These are phyloP conservation scores for Clarias macrocephalus DNA, from an alignment of 2,113 vertebrate genomes.

Conservation along the genomic window DNA sequence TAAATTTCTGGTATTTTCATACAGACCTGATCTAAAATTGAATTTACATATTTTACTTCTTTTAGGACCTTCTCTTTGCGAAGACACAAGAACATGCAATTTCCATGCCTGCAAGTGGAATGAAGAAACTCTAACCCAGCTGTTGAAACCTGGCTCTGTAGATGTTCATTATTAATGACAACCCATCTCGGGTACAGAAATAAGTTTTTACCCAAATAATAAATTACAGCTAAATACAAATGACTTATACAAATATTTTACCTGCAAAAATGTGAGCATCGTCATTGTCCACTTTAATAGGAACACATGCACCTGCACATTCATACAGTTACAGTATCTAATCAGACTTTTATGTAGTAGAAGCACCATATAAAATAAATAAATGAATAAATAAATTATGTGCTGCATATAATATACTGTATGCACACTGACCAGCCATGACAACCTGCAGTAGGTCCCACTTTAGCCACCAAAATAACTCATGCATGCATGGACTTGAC, in stretches of 20 bases:
- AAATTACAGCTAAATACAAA: background rate
- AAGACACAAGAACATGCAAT: background rate
- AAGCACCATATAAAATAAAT: no score
- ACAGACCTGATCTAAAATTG: background rate
- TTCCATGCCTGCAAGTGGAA: background rate
- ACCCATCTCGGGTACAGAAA: background rate
- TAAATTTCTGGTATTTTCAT: background rate
- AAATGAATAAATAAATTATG: no score
- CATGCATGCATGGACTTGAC: no score
- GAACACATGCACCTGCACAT: background rate
- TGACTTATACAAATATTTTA: background rate
- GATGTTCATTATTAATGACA: background rate
- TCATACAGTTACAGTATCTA: background rate
- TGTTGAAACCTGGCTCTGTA: background rate
- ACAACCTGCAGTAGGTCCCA: no score
- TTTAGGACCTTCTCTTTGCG: background rate
- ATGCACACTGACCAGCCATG: no score
- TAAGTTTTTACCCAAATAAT: background rate
- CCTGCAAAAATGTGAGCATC: background rate
- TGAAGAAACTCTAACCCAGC: background rate
- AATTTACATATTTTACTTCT: background rate
- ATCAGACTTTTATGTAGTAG: background rate
- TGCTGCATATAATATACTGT: no score
- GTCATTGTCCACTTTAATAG: no score
- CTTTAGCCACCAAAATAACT: no score